Base-by-base conservation (phyloP, 2,797 vertebrate genomes). In the Urosaurus nigricauda region DNA sequence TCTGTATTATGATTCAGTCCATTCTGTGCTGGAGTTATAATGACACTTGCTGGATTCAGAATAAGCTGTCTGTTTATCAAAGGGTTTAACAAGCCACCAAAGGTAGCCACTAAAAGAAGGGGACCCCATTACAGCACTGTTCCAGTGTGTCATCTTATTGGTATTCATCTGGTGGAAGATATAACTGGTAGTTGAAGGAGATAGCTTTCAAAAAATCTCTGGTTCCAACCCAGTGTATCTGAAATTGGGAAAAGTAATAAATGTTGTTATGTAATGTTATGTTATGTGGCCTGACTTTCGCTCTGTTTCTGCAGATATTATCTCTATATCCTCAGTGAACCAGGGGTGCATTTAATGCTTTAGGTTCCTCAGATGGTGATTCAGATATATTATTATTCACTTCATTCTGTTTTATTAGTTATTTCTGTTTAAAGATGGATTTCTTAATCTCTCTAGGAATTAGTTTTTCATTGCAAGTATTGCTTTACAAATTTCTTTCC, bases 331-430 rank as follows among this genome's bases (percentile, higher is more conserved):
- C n/a, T 13, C 16, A 78, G 1, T 68, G 77, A 86, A 78, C 6
- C 4, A 43, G 32, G 56, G 51, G 2, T 56, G 24, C 14, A 5
- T 75, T 90, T 84, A 73, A 84, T 0, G 0, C 82, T 68, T 93
- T 90, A 90, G 88, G 86, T 87, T 35, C 65, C 1, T 0, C 0
- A 1, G 78, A 86, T 94, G 84, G 84, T 85, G 83, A 83, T 92
- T 92, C 78, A 82, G 40, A 65, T 82, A 58, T 81, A 68, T 92
- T 94, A 80, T 74, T 9, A n/a, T 65, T 85, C 73, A 56, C 82
- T 93, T 95, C 90, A 86, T 93, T 93, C 74, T 87, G 1, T 68
- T 92, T 84, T 26, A 93, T 92, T 93, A 93, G 91, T 92, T 93
- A 84, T 89, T 92, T 21, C 91, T 92, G 65, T 95, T 89, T 95